A percentile compares a stretch with the other conserved stretches of the same genome.
Evolutionary conservation across 2,797 vertebrate species (phyloP).

Genomic region (Lates japonicus): DNA sequence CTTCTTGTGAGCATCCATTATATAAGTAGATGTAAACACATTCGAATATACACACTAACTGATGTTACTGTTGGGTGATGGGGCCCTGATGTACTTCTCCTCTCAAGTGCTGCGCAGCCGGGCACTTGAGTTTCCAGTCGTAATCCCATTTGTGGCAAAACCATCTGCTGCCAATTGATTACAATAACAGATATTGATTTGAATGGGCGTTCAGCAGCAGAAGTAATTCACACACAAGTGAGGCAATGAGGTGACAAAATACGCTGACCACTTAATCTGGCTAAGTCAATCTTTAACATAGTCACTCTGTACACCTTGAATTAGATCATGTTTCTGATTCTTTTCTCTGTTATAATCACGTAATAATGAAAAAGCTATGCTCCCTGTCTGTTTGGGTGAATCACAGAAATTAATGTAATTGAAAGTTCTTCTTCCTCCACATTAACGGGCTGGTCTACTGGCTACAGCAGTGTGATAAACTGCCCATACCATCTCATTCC

Average conservation of each 20-base stretch:
- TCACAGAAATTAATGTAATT: slow-evolving; percentile 32
- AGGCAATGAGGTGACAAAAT: slow-evolving; percentile 56
- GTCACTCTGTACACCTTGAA: slow-evolving; percentile 28
- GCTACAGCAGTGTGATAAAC: slow-evolving; percentile 48
- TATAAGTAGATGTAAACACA: slow-evolving; percentile 37
- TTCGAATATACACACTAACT: slow-evolving; percentile 46
- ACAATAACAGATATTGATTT: slow-evolving; percentile 79
- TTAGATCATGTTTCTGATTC: not conserved
- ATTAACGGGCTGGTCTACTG: slow-evolving; percentile 3
- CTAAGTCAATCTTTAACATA: slow-evolving; percentile 72
- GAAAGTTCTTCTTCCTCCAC: not conserved
- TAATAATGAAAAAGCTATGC: not conserved
- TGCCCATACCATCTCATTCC: slow-evolving; percentile 16
- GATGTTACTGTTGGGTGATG: slow-evolving; percentile 57
- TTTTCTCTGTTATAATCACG: slow-evolving; percentile 10
- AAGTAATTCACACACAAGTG: slow-evolving; percentile 55
- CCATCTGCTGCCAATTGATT: slow-evolving; percentile 85
- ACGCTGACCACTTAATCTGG: slow-evolving; percentile 54
- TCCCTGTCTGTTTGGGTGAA: slow-evolving; percentile 18
- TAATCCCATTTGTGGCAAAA: slow-evolving; percentile 66
- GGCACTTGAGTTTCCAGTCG: slow-evolving; percentile 68
- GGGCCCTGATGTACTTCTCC: slow-evolving; percentile 57
- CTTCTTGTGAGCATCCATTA: slow-evolving; percentile 51
- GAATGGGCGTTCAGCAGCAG: slow-evolving; percentile 62
- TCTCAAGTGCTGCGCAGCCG: slow-evolving; percentile 33